Conservation (phyloP, 1,140 invertebrate species). For the Battus philenor region DNA sequence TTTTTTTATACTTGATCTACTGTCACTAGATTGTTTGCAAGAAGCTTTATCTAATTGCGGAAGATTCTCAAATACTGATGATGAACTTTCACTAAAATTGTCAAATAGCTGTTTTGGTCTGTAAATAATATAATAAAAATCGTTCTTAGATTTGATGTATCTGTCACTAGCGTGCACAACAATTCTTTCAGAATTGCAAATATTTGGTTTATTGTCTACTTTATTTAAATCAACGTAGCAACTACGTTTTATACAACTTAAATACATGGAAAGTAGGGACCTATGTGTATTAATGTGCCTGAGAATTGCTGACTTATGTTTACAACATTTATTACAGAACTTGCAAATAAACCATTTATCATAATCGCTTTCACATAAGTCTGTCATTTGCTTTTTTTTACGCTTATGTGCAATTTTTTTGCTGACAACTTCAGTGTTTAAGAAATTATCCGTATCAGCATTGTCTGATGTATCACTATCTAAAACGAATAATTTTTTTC, state of each 20-base stretch:
- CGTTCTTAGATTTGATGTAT: conserved; percentile 32
- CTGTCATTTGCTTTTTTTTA: conserved; percentile 1
- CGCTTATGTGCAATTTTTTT: conserved; percentile 11
- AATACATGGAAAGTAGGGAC: conserved; percentile 21
- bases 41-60: no score
- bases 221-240: conserved; percentile 39
- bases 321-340: conserved; percentile 31
- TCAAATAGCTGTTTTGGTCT: conserved; percentile 15
- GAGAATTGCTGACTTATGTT: conserved; percentile 22
- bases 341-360: conserved; percentile 39
- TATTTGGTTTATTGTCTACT: conserved; percentile 40
- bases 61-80: no score
- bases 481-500: conserved; percentile 10
- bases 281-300: conserved; percentile 26
- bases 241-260: conserved; percentile 25
- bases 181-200: conserved; percentile 27
- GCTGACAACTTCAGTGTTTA: conserved; percentile 10
- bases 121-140: conserved; percentile 33
- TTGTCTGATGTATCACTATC: conserved; percentile 10
- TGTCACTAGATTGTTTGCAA: conserved; percentile 34
- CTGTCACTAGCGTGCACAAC: conserved; percentile 34
- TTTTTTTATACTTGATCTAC: conserved; percentile 19
- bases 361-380: conserved; percentile 28
- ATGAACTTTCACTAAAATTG: no score
- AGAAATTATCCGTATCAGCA: conserved; percentile 8